Base-by-base conservation (phyloP, 1,140 invertebrate genomes). In the Aphelinus certus region DNA sequence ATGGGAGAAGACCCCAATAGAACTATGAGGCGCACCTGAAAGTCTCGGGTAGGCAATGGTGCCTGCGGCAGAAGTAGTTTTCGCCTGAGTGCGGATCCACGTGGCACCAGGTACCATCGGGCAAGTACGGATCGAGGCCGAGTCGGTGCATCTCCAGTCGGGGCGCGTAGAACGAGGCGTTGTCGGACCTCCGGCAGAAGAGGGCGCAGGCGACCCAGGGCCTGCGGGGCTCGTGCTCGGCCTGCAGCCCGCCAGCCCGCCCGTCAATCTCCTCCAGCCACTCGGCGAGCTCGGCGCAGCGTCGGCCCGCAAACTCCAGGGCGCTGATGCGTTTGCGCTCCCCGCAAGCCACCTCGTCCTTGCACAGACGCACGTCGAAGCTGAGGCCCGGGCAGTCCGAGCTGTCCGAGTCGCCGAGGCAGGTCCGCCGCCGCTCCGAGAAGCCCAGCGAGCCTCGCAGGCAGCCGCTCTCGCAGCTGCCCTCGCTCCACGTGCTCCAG, bases 101-200 rank as follows among this genome's bases (percentile, higher is more conserved):
- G 81, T 95, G 92, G 79, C 94, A 95, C 93, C 92, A 94, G 3
- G 93, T 95, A 1, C 94, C 94, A 84, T 95, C 94, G 0, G 94
- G 94, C 81, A 94, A 93, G 84, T 94, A 94, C 0, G 93, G 91
- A 78, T 93, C 91, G 4, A 93, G 84, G 3, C 92, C 92, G 45
- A 92, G 84, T 81, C 92, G 92, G 81, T 94, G 93, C 53, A 94
- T 86, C 84, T 94, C 93, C 2, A 93, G 86, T 3, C 92, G 86
- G 2, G 94, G 93, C 1, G 93, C 92, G 81, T 94, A 95, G 85
- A 90, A 95, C 1, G 90, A 90, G 1, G 90, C 90, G 46, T 89
- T 91, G 76, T 91, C 90, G 58, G 88, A 89, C 9, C 92, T 88
- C 62, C 89, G 87, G 80, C 94, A 95, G 83, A 94, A 95, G 76